Conservation (phyloP, 2,888 invertebrate genomes). For the Agrotis segetum region DNA sequence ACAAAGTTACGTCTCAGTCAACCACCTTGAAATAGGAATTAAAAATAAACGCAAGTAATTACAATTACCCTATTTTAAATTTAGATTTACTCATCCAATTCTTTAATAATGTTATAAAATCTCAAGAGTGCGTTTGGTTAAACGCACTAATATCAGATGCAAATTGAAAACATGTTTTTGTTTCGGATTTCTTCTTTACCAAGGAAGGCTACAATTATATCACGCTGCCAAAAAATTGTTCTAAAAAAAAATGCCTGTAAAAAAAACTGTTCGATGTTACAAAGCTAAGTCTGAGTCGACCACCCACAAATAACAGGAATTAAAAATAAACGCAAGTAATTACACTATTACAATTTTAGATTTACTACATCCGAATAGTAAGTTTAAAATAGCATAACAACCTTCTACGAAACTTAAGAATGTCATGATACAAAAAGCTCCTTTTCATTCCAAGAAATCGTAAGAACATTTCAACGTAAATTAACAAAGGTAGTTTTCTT, state of each 20-base stretch:
- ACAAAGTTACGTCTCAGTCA: slow-evolving; percentile 15
- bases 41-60: slow-evolving; percentile 2
- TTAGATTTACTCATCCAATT: slow-evolving; percentile 36
- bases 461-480: slow-evolving; percentile 12
- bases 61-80: slow-evolving; percentile 24
- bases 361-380: slow-evolving; percentile 47
- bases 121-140: too few relatives aligned
- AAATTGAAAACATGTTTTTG: too few relatives aligned
- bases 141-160: too few relatives aligned
- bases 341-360: slow-evolving; percentile 31
- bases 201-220: too few relatives aligned
- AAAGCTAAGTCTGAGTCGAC: neutral
- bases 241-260: too few relatives aligned
- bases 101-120: too few relatives aligned
- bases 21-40: slow-evolving; percentile 11
- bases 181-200: too few relatives aligned
- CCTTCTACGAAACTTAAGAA: slow-evolving; percentile 45
- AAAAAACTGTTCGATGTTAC: too few relatives aligned
- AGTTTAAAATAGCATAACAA: slow-evolving; percentile 42
- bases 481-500: slow-evolving; percentile 19
- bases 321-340: slow-evolving; percentile 10
- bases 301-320: slow-evolving; percentile 9
- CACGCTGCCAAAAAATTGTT: too few relatives aligned
- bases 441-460: slow-evolving; percentile 38
- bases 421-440: slow-evolving; percentile 40